phyloP scores from a whole-genome alignment of 2,888 invertebrate species.

The Epicampocera succincta region DNA sequence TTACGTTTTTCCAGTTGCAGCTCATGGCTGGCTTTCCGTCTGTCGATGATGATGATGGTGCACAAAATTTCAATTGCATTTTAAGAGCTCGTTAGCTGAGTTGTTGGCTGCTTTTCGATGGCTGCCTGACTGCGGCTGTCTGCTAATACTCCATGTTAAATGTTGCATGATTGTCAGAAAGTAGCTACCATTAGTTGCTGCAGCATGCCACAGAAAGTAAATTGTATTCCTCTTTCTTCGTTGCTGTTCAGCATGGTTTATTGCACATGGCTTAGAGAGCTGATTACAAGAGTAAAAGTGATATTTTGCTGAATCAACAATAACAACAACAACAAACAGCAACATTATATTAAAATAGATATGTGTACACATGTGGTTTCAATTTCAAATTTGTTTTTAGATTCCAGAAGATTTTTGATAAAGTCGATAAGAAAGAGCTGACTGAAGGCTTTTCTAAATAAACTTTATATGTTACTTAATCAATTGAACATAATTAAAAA shows the following conservation, averaged over 20 bases:
- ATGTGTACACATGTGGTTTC: slow-evolving; percentile 5
- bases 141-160: slow-evolving; percentile 36
- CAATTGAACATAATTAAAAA: no score
- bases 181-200: slow-evolving; percentile 45
- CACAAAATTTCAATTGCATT: slow-evolving; percentile 62
- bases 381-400: slow-evolving; percentile 40
- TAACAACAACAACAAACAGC: no score
- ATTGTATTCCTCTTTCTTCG: slow-evolving; percentile 13
- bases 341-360: slow-evolving; percentile 16
- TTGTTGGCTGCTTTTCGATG: slow-evolving; percentile 28
- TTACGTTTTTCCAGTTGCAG: slow-evolving; percentile 6
- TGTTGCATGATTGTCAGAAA: slow-evolving; percentile 65
- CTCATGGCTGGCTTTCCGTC: neutral
- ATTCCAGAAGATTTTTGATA: slow-evolving; percentile 12
- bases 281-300: slow-evolving; percentile 64
- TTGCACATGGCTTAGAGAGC: slow-evolving; percentile 57
- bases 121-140: slow-evolving; percentile 34
- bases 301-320: slow-evolving; percentile 54
- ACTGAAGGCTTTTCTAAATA: no score
- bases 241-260: slow-evolving; percentile 55
- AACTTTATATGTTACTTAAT: no score
- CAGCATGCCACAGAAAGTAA: slow-evolving; percentile 48
- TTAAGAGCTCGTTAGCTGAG: slow-evolving; percentile 47
- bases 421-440: no score
- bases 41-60: slow-evolving; percentile 34